These are phyloP conservation scores for Gymnoscelis rufifasciata DNA, from an alignment of 2,888 invertebrate genomes.

Conservation along the genomic window DNA sequence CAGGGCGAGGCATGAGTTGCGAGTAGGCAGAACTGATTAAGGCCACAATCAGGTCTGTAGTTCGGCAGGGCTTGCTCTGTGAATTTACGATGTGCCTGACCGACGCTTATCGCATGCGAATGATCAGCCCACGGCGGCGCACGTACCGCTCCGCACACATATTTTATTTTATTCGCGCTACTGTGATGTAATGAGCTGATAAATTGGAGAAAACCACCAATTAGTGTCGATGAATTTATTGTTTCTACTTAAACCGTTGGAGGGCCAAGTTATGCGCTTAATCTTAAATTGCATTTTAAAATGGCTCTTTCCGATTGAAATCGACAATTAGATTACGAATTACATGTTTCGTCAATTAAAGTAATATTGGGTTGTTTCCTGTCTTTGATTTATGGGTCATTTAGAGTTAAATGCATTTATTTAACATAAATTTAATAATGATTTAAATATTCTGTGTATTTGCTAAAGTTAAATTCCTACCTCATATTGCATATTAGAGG, in stretches of 20 bases:
- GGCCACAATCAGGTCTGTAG: conserved; percentile 75
- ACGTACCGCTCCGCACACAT: conserved; percentile 74
- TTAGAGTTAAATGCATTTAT: conserved; percentile 20
- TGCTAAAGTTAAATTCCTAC: conserved; percentile 4
- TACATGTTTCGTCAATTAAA: conserved; percentile 33
- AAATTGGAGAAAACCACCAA: conserved; percentile 80
- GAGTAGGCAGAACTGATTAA: conserved; percentile 69
- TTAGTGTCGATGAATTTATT: conserved; percentile 80
- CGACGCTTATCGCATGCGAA: conserved; percentile 78
- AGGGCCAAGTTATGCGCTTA: conserved; percentile 66
- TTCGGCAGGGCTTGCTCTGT: conserved; percentile 74
- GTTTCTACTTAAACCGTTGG: conserved; percentile 79
- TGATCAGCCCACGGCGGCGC: conserved; percentile 77
- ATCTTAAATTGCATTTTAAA: conserved; percentile 72
- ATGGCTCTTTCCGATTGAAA: conserved; percentile 57
- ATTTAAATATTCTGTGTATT: conserved; percentile 9
- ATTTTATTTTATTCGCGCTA: conserved; percentile 80
- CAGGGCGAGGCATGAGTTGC: conserved; percentile 31
- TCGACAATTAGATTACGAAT: conserved; percentile 39
- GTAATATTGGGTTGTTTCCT: conserved; percentile 23
- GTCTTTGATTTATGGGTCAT: conserved; percentile 24
- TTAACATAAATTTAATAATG: conserved; percentile 14
- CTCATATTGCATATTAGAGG: too few species aligned
- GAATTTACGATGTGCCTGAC: conserved; percentile 79
- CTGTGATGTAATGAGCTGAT: conserved; percentile 80